Evolutionary conservation across 2,797 vertebrate genomes (phyloP).

Genomic region (Potorous gilbertii): DNA sequence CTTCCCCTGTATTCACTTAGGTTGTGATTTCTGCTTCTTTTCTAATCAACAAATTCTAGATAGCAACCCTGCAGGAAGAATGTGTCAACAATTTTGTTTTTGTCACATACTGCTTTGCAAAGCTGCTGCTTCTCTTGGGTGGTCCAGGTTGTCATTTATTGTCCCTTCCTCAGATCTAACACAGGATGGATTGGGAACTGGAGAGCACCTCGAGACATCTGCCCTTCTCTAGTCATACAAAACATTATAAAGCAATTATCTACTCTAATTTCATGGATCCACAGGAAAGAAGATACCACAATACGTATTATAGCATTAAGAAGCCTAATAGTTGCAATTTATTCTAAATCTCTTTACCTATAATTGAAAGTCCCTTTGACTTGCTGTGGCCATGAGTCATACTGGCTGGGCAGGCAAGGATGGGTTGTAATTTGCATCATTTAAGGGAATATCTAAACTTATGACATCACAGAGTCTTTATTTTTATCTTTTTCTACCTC

Average conservation of each 20-base stretch:
- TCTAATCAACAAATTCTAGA: slow-evolving; percentile 74
- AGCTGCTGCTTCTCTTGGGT: neutral
- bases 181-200: neutral
- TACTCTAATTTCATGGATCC: neutral
- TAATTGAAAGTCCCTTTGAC: neutral
- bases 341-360: neutral
- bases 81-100: slow-evolving; percentile 25
- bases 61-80: neutral
- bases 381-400: neutral
- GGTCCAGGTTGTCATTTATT: neutral
- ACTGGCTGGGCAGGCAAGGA: neutral
- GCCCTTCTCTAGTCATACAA: neutral
- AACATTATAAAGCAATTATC: neutral
- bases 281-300: neutral
- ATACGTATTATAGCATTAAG: neutral
- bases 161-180: slow-evolving; percentile 50
- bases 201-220: neutral
- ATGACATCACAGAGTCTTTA: neutral
- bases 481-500: neutral
- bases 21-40: slow-evolving; percentile 65
- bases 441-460: neutral
- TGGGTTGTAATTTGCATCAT: neutral
- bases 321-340: neutral
- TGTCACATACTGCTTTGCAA: slow-evolving; percentile 1
- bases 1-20: slow-evolving; percentile 40